phyloP scores from a whole-genome alignment of 2,113 vertebrate genomes.

The Oenanthe oenanthe region DNA sequence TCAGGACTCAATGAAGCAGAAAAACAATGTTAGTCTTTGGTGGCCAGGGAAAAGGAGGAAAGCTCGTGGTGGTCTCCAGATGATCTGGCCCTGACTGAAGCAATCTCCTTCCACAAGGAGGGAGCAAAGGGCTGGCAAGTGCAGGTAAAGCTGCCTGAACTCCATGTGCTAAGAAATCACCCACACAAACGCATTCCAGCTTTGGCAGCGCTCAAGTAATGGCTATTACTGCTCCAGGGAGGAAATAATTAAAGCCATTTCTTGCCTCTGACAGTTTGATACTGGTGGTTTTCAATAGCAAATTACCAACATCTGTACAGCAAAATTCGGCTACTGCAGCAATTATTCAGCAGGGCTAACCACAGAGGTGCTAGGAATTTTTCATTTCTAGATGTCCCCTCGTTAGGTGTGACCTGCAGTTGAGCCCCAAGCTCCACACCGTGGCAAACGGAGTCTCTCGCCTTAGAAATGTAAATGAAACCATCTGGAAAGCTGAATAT shows the following conservation, averaged over 20 bases:
- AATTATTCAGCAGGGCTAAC: conserved; percentile 6
- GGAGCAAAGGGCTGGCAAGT: conserved; percentile 6
- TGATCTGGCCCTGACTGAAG: not conserved
- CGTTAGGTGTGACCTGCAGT: not conserved
- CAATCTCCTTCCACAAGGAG: not conserved
- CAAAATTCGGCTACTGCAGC: conserved; percentile 29
- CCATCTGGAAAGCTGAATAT: conserved; percentile 44
- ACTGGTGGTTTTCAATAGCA: conserved; percentile 56
- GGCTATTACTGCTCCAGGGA: conserved; percentile 44
- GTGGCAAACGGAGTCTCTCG: not conserved
- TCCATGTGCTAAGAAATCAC: not conserved
- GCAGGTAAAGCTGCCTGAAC: conserved; percentile 11
- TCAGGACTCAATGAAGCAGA: not conserved
- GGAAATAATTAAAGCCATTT: conserved; percentile 73
- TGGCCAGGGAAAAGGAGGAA: not conserved
- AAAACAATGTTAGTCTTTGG: conserved; percentile 29
- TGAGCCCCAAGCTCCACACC: not conserved
- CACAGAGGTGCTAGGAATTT: conserved; percentile 1
- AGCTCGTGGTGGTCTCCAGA: not conserved
- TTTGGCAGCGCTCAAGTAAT: conserved; percentile 32
- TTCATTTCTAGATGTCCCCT: not conserved
- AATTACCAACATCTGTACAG: conserved; percentile 61
- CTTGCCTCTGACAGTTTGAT: conserved; percentile 63
- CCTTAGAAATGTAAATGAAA: conserved; percentile 10
- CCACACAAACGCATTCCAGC: conserved; percentile 25